Conservation (phyloP, 2,888 invertebrate genomes). For the Dicyrtoma fusca region DNA sequence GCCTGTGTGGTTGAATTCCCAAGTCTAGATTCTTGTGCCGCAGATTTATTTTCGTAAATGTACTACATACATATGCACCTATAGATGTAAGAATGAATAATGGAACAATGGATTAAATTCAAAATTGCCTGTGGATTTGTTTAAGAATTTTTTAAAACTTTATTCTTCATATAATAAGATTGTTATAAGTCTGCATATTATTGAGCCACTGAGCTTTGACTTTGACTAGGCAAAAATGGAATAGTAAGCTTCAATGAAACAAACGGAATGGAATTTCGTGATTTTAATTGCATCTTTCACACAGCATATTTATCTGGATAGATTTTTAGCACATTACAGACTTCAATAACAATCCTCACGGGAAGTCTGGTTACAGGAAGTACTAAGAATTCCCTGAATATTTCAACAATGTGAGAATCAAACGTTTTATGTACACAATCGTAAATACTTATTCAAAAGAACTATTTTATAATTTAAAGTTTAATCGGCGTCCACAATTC, state of each 20-base stretch:
- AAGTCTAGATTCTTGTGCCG: background rate
- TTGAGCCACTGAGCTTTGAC: background rate
- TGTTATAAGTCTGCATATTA: conserved; percentile 1
- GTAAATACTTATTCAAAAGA: too few relatives aligned
- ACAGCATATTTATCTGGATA: background rate
- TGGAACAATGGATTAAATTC: too few relatives aligned
- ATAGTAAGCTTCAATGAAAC: background rate
- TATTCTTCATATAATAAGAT: conserved; percentile 5
- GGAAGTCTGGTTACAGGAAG: background rate
- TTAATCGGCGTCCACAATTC: conserved; percentile 51
- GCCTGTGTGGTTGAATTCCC: conserved; percentile 9
- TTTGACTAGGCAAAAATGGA: conserved; percentile 1
- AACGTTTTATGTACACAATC: too few relatives aligned
- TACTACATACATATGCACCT: too few relatives aligned
- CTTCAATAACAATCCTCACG: conserved; percentile 1
- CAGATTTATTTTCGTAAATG: too few relatives aligned
- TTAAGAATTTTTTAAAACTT: background rate
- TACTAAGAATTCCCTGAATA: background rate
- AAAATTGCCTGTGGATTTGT: background rate
- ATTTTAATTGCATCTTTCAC: conserved; percentile 6
- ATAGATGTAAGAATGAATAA: too few relatives aligned
- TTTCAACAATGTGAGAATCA: background rate
- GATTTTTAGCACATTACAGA: background rate
- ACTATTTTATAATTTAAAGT: background rate
- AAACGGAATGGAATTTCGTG: background rate